Conservation (phyloP, 2,113 vertebrate genomes). For the Ardeotis arabs region DNA sequence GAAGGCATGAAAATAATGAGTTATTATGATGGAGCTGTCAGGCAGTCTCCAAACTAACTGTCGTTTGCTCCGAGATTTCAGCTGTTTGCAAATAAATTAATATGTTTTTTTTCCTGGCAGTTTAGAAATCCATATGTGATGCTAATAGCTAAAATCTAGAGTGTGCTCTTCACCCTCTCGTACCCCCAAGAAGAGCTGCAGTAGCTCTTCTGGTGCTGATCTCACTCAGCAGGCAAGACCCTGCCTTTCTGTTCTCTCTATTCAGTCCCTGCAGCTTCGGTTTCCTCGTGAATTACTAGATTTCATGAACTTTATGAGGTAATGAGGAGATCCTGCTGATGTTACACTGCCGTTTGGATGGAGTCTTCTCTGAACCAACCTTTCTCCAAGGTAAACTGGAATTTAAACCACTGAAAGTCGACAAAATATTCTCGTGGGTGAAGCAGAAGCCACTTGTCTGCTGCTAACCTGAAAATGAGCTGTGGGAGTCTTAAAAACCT, state of each 20-base stretch:
- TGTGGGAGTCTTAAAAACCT: not conserved
- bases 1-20: slow-evolving; percentile 69
- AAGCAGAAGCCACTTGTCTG: not conserved
- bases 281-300: not conserved
- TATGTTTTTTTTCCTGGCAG: not conserved
- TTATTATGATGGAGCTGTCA: slow-evolving; percentile 48
- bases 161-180: not conserved
- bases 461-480: not conserved
- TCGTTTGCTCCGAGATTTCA: slow-evolving; percentile 29
- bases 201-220: not conserved
- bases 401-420: not conserved
- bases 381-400: not conserved
- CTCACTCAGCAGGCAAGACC: not conserved
- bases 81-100: slow-evolving; percentile 20
- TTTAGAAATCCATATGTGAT: not conserved
- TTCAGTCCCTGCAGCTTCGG: not conserved
- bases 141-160: not conserved
- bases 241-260: not conserved
- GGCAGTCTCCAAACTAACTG: slow-evolving; percentile 34
- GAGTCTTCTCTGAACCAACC: not conserved
- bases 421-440: not conserved
- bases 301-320: not conserved
- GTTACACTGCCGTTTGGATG: not conserved
- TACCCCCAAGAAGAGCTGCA: not conserved
- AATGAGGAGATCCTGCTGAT: not conserved